Base-by-base conservation (phyloP, 2,113 vertebrate species). In the Proteles cristata region DNA sequence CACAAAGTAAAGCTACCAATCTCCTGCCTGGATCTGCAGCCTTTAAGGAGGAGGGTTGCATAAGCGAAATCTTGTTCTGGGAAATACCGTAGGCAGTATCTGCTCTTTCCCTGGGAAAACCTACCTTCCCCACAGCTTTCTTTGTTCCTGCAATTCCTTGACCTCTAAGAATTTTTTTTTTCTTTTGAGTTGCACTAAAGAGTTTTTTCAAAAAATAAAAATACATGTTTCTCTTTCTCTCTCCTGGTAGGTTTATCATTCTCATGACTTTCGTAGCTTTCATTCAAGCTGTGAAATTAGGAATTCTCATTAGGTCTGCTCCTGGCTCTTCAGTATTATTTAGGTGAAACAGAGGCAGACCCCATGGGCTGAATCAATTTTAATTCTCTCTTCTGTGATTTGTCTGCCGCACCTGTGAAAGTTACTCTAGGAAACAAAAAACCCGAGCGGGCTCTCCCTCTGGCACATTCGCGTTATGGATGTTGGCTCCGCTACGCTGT, bases 321-420 rank as follows among this genome's bases (percentile, higher is more conserved):
- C 69, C 76, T 86, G 63, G 45, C 68, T 97, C 93, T 97, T 96
- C 76, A 88, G 7, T 58, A 93, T 98, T 97, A 96, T 98, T 98
- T 97, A 97, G 33, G 87, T 89, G 93, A 45, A 66, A 74, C 50
- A 94, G 28, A 98, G 90, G 91, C 79, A 96, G 76, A 97, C 2
- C 96, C 76, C 89, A 91, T 93, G 95, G 96, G 81, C 97, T 97
- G 96, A 93, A 96, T 98, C 90, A 90, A 85, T 98, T 98, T 98
- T 97, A 97, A 84, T 97, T 98, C 77, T 96, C 1, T 97, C 97
- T 96, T 90, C 97, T 90, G 43, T 81, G 96, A 96, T 97, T 97
- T 97, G 95, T 97, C 89, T 97, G 45, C 43, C 96, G 91, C 93
- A 98, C 65, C 89, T 97, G 89, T 96, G 84, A 35, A 35, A 74